Conservation (phyloP, 2,797 vertebrate genomes). For the Takifugu rubripes region DNA sequence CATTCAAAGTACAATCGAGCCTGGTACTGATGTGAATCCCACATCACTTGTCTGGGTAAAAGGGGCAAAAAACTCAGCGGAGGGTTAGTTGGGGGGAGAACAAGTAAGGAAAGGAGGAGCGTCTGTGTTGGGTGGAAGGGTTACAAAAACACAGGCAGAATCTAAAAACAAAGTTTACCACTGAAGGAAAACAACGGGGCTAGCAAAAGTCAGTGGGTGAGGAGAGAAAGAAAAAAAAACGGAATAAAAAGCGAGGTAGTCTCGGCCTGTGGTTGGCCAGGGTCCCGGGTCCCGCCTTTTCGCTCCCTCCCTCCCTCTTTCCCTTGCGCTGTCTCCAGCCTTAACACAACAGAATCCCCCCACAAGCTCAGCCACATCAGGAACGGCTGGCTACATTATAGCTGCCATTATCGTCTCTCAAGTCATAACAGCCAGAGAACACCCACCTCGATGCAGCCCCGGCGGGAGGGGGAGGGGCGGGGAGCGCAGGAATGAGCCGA, state of each 20-base stretch:
- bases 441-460: constrained; percentile 82
- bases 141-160: constrained; percentile 76
- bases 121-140: constrained; percentile 51
- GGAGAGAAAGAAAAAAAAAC: constrained; percentile 39
- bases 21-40: constrained; percentile 14
- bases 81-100: constrained; percentile 15
- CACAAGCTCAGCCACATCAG: constrained; percentile 78
- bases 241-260: constrained; percentile 41
- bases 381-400: constrained; percentile 82
- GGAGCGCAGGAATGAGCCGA: constrained; percentile 62
- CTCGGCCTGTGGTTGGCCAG: constrained; percentile 64
- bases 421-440: constrained; percentile 87
- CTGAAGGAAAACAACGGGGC: constrained; percentile 71
- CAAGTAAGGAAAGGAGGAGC: constrained; percentile 32
- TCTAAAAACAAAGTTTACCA: constrained; percentile 77
- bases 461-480: constrained; percentile 57
- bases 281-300: constrained; percentile 51
- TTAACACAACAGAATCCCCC: constrained; percentile 77
- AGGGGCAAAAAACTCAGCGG: constrained; percentile 49
- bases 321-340: constrained; percentile 50
- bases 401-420: constrained; percentile 86
- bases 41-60: constrained; percentile 66
- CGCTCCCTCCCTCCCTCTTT: constrained; percentile 15
- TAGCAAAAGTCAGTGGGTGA: constrained; percentile 50
- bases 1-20: too few relatives aligned